Evolutionary conservation across 2,797 vertebrate species (phyloP).

Genomic region (Platalea minor): DNA sequence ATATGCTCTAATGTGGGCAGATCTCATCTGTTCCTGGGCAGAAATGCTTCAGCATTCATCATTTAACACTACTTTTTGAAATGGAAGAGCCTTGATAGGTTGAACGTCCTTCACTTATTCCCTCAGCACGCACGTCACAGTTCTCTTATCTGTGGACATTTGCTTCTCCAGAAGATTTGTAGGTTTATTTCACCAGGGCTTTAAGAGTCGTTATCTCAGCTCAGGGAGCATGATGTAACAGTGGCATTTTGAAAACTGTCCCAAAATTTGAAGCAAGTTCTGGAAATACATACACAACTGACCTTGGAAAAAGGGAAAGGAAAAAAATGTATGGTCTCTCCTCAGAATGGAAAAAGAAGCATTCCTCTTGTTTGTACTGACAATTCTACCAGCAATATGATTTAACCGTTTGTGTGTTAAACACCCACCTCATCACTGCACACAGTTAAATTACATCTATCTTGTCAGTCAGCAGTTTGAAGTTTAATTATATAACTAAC

Average conservation of each 20-base stretch:
- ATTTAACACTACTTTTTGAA: background rate
- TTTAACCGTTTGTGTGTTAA: background rate
- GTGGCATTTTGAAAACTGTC: conserved; percentile 22
- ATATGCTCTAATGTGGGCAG: background rate
- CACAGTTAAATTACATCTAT: background rate
- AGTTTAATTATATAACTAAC: background rate
- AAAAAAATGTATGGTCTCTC: background rate
- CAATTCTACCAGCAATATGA: background rate
- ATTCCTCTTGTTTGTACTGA: background rate
- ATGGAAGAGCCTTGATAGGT: conserved; percentile 18
- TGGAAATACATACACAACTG: background rate
- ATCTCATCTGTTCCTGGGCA: background rate
- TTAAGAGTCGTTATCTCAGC: background rate
- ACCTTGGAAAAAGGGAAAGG: background rate
- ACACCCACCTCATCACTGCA: background rate
- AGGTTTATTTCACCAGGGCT: conserved; percentile 20
- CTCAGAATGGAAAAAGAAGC: background rate
- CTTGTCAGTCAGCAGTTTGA: background rate
- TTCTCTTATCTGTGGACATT: conserved; percentile 46
- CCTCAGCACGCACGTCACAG: background rate
- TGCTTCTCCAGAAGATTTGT: conserved; percentile 44
- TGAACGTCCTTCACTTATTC: conserved; percentile 36
- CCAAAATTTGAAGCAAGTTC: background rate
- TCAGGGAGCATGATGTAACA: background rate
- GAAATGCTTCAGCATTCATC: background rate